Percentiles rank a stretch among this genome's conserved stretches.
Conservation (phyloP, 1,140 invertebrate species). For the Magallana angulata region DNA sequence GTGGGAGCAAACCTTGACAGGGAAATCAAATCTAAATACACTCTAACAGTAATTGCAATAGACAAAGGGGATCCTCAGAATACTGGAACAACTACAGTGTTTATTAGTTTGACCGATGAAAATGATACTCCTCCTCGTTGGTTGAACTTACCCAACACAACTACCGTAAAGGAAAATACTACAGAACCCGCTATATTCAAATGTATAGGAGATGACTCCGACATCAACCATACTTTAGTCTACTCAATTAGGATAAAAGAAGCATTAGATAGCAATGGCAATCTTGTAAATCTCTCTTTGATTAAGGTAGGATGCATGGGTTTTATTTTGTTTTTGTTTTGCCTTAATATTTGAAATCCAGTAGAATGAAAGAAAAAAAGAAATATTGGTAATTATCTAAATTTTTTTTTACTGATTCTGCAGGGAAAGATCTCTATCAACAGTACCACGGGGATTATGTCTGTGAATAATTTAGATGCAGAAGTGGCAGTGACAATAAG, state of each 20-base stretch:
- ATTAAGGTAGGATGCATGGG: not conserved
- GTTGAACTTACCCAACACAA: not conserved
- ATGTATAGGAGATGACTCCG: not conserved
- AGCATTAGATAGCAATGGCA: not conserved
- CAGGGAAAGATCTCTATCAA: not conserved
- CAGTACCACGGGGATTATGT: not conserved
- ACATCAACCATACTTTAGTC: not conserved
- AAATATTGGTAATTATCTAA: too few species aligned
- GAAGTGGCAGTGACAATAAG: not conserved
- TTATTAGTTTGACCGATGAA: conserved; percentile 12
- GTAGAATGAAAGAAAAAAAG: too few species aligned
- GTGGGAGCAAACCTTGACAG: conserved; percentile 40
- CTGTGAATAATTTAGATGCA: not conserved
- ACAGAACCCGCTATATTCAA: not conserved
- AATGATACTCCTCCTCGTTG: conserved; percentile 38
- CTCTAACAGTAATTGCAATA: conserved; percentile 40
- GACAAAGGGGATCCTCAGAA: conserved; percentile 37
- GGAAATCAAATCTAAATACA: conserved; percentile 33
- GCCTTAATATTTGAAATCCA: too few species aligned
- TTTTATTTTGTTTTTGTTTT: too few species aligned
- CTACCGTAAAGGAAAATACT: not conserved
- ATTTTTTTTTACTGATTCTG: too few species aligned
- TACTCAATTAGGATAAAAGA: conserved; percentile 3
- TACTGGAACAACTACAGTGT: conserved; percentile 13
- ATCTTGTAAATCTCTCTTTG: not conserved